Evolutionary conservation across 2,113 vertebrate genomes (phyloP).

Genomic region (Cariama cristata): DNA sequence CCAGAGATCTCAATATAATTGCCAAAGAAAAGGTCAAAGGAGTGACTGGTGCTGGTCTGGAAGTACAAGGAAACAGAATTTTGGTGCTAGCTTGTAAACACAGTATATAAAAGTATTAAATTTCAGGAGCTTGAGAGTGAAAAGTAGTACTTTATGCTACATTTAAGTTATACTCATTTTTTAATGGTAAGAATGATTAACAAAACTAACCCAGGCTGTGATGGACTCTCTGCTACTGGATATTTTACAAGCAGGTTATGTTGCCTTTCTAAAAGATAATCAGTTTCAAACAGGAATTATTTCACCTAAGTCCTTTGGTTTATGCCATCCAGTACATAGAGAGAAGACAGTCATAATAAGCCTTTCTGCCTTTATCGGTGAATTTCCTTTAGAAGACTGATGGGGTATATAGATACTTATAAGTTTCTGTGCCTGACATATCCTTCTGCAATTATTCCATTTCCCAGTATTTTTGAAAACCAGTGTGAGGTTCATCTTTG

Average conservation of each 20-base stretch:
- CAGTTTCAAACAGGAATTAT: neutral
- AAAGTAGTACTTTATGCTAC: neutral
- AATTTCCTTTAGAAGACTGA: neutral
- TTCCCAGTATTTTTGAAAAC: neutral
- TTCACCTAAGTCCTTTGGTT: neutral
- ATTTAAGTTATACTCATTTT: neutral
- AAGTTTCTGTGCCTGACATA: neutral
- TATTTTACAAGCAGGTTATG: neutral
- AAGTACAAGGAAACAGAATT: neutral
- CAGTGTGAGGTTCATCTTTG: neutral
- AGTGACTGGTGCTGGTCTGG: neutral
- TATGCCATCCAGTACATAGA: neutral
- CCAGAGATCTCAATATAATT: neutral
- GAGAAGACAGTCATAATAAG: neutral
- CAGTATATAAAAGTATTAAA: neutral
- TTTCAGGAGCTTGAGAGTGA: neutral
- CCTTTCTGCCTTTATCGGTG: neutral
- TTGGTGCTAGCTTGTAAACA: neutral
- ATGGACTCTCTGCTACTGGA: neutral
- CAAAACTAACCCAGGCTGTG: neutral
- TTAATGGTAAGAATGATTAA: neutral
- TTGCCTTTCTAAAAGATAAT: neutral
- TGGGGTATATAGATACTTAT: neutral
- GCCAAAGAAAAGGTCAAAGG: neutral
- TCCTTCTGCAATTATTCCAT: neutral